Evolutionary conservation across 2,888 invertebrate genomes (phyloP).

Genomic region (Melanophora roralis): DNA sequence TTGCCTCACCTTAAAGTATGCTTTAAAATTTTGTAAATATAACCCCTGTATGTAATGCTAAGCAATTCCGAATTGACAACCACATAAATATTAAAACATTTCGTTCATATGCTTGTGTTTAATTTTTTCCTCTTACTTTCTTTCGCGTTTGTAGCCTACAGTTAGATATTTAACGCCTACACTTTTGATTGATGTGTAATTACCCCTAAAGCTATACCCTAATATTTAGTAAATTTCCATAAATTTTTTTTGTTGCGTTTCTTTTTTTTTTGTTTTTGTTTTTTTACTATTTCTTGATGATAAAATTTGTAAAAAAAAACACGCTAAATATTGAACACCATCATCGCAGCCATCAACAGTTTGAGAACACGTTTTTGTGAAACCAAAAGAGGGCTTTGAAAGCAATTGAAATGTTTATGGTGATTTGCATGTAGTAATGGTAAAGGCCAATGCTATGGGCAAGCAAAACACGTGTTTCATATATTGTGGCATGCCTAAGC

Average conservation of each 20-base stretch:
- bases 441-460: conserved; percentile 56
- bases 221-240: not conserved
- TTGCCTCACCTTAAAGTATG: not conserved
- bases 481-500: conserved; percentile 55
- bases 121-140: conserved; percentile 4
- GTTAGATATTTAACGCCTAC: conserved; percentile 50
- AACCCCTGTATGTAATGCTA: not conserved
- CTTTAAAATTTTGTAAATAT: not conserved
- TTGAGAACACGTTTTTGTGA: not conserved
- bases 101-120: not conserved
- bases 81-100: not conserved
- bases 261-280: too few species aligned
- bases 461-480: conserved; percentile 31
- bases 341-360: conserved; percentile 11
- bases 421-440: conserved; percentile 37
- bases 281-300: not conserved
- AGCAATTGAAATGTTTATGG: not conserved
- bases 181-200: conserved; percentile 56
- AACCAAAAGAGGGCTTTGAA: not conserved
- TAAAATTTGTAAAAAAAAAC: conserved; percentile 44
- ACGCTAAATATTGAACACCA: conserved; percentile 18
- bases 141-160: not conserved
- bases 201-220: conserved; percentile 40
- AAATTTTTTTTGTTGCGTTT: not conserved
- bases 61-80: not conserved